phyloP scores from a whole-genome alignment of 2,797 vertebrate species.

The Mallotus villosus region DNA sequence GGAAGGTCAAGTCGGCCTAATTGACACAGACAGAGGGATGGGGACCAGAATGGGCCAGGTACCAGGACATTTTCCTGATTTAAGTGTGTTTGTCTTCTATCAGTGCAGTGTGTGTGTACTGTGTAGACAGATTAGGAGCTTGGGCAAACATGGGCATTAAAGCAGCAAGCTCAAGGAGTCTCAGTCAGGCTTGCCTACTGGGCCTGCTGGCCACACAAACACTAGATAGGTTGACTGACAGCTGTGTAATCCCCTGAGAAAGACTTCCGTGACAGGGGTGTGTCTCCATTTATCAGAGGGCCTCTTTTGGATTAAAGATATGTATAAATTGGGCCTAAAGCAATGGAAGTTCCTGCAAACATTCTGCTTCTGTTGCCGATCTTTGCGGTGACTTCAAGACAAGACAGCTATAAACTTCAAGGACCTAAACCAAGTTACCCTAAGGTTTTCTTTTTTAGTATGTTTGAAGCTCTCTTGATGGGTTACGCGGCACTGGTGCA shows the following conservation, averaged over 20 bases:
- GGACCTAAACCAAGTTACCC: background rate
- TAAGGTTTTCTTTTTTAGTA: background rate
- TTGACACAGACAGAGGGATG: background rate
- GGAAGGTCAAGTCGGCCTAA: background rate
- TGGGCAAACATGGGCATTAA: slow-evolving; percentile 18
- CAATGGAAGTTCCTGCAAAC: background rate
- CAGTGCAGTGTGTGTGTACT: slow-evolving; percentile 19
- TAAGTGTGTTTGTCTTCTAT: slow-evolving; percentile 3
- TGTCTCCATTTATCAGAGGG: slow-evolving; percentile 11
- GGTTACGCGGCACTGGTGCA: background rate
- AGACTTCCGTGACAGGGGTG: background rate
- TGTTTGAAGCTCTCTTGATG: background rate
- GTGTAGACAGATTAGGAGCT: slow-evolving; percentile 24
- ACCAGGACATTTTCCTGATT: background rate
- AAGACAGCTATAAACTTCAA: background rate
- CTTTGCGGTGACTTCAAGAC: slow-evolving; percentile 21
- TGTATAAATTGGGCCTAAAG: background rate
- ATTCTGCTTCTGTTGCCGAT: slow-evolving; percentile 3
- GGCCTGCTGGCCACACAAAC: slow-evolving; percentile 9
- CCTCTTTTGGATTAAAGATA: background rate
- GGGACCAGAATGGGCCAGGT: background rate
- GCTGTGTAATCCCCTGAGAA: slow-evolving; percentile 19
- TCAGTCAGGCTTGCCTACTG: background rate
- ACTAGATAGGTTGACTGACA: slow-evolving; percentile 25
- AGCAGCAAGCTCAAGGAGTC: slow-evolving; percentile 19